Percentiles rank a stretch among this genome's conserved stretches.
These are phyloP conservation scores for Otus sunia DNA, from an alignment of 2,113 vertebrate genomes.

Conservation along the genomic window DNA sequence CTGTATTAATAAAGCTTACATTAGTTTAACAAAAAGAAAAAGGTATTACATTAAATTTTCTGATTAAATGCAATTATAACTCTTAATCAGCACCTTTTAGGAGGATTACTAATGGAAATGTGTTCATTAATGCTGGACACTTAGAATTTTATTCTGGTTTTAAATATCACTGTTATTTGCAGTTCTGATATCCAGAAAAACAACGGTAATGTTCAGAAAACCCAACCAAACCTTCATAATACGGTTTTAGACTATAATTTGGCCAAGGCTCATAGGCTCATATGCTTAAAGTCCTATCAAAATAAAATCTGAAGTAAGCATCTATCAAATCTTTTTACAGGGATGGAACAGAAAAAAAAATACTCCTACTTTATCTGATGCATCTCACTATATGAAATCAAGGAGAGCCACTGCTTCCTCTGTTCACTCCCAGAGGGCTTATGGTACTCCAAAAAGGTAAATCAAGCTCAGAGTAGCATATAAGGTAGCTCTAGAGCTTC, in stretches of 20 bases:
- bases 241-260: not conserved
- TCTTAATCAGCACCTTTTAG: constrained; percentile 38
- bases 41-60: constrained; percentile 41
- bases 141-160: not conserved
- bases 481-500: not conserved
- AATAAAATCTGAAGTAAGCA: not conserved
- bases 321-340: not conserved
- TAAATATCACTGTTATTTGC: constrained; percentile 3
- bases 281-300: not conserved
- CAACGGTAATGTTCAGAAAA: not conserved
- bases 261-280: not conserved
- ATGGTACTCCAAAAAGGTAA: not conserved
- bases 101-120: constrained; percentile 32
- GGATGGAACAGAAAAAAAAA: not conserved
- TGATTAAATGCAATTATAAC: constrained; percentile 53
- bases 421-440: not conserved
- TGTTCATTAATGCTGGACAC: constrained; percentile 35
- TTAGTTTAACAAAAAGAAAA: constrained; percentile 48
- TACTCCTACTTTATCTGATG: not conserved
- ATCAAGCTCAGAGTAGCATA: not conserved
- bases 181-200: not conserved
- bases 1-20: not conserved
- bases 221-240: not conserved
- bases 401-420: not conserved
- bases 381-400: not conserved